Conservation (phyloP, 2,888 invertebrate genomes). For the Zaprionus lineosus region DNA sequence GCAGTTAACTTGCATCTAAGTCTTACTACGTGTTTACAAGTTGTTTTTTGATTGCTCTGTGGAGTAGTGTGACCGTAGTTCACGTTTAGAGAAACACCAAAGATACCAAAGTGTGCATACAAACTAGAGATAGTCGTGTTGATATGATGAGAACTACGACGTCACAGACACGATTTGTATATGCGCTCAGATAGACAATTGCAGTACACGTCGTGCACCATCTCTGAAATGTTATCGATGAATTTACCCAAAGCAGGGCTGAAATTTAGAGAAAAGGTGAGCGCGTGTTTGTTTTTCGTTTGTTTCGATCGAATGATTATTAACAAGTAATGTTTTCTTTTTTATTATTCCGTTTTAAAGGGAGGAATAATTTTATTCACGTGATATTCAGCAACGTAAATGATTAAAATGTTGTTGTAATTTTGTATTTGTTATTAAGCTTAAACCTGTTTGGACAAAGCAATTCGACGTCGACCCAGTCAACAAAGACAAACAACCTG, state of each 20-base stretch:
- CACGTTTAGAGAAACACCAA: slow-evolving; percentile 9
- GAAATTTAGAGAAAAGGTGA: slow-evolving; percentile 10
- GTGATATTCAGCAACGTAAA: slow-evolving; percentile 62
- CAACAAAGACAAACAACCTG: slow-evolving; percentile 40
- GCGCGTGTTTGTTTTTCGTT: slow-evolving; percentile 35
- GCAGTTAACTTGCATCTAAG: too few species aligned
- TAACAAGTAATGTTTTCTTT: too few species aligned
- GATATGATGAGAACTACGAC: too few species aligned
- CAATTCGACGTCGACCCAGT: slow-evolving; percentile 47
- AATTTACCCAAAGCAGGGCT: slow-evolving; percentile 38
- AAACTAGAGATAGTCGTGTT: slow-evolving; percentile 16
- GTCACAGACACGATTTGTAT: background rate
- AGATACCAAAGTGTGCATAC: background rate
- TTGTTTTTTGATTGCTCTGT: slow-evolving; percentile 3
- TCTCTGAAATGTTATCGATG: slow-evolving; percentile 32
- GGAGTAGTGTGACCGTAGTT: slow-evolving; percentile 35
- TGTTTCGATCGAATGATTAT: slow-evolving; percentile 36
- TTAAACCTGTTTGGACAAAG: slow-evolving; percentile 72
- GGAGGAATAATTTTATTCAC: slow-evolving; percentile 51
- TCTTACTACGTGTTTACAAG: slow-evolving; percentile 55
- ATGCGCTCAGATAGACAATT: background rate
- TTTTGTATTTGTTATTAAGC: slow-evolving; percentile 46
- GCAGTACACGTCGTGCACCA: slow-evolving; percentile 1
- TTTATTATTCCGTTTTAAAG: slow-evolving; percentile 46
- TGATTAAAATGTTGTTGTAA: slow-evolving; percentile 49